These are phyloP conservation scores for Acleris holmiana DNA, from an alignment of 2,888 invertebrate genomes.

Conservation along the genomic window DNA sequence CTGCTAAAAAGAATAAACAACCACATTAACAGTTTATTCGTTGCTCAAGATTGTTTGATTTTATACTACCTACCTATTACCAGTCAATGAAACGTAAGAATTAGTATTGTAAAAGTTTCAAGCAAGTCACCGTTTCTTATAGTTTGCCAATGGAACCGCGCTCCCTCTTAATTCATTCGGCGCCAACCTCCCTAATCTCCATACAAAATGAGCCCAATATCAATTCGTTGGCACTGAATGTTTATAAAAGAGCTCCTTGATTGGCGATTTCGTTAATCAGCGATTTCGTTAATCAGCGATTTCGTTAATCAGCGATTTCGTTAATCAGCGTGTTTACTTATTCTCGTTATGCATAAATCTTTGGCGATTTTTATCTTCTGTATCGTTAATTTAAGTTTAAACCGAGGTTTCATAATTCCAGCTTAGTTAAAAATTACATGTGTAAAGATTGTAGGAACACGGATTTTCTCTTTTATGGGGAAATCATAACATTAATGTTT, in stretches of 20 bases:
- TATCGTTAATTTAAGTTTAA: slow-evolving; percentile 10
- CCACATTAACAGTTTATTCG: too few species aligned
- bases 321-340: slow-evolving; percentile 46
- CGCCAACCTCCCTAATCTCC: not conserved
- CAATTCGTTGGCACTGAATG: too few species aligned
- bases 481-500: too few species aligned
- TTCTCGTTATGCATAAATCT: slow-evolving; percentile 47
- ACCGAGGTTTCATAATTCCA: slow-evolving; percentile 5
- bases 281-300: slow-evolving; percentile 52
- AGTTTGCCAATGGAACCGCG: slow-evolving; percentile 2
- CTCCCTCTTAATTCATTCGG: not conserved
- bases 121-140: not conserved
- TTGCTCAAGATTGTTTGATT: too few species aligned
- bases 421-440: not conserved
- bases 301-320: slow-evolving; percentile 53
- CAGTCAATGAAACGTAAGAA: too few species aligned
- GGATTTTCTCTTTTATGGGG: too few species aligned
- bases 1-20: too few species aligned
- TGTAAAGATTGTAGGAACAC: too few species aligned
- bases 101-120: not conserved
- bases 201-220: slow-evolving; percentile 37
- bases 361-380: slow-evolving; percentile 35
- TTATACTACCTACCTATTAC: not conserved
- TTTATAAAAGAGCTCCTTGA: slow-evolving; percentile 47
- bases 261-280: slow-evolving; percentile 57